phyloP scores from a whole-genome alignment of 2,113 vertebrate genomes.

The Hassar affinis region DNA sequence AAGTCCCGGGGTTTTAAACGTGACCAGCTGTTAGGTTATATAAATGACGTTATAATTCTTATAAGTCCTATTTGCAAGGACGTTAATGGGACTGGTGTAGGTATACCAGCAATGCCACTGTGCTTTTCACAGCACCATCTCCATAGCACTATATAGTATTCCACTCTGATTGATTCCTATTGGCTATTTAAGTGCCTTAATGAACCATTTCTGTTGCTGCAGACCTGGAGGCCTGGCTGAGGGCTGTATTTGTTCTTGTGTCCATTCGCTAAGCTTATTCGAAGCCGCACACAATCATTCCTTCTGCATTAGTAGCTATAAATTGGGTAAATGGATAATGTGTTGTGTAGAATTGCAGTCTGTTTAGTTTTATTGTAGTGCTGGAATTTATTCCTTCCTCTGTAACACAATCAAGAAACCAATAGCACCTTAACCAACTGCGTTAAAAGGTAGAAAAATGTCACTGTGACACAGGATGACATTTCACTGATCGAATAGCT shows the following conservation, averaged over 20 bases:
- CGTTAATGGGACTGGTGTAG: background rate
- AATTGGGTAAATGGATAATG: background rate
- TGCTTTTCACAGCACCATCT: background rate
- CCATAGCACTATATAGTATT: background rate
- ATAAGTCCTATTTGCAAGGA: background rate
- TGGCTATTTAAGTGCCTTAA: background rate
- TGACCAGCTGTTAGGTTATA: no score
- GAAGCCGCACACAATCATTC: background rate
- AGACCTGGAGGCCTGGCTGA: background rate
- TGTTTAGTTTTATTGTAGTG: background rate
- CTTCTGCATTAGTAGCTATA: background rate
- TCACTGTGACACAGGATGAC: constrained; percentile 15
- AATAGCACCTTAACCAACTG: background rate
- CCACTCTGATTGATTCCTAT: background rate
- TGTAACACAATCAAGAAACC: background rate
- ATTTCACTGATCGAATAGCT: constrained; percentile 16
- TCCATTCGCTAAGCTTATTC: background rate
- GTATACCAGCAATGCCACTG: background rate
- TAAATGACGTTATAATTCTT: background rate
- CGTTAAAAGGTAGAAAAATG: constrained; percentile 15
- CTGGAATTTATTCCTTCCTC: background rate
- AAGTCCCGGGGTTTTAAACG: background rate
- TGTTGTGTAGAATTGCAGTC: no score
- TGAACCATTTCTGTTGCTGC: background rate
- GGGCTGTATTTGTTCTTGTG: background rate